Evolutionary conservation across 2,888 invertebrate species (phyloP).

Genomic region (Macrosiphum euphorbiae): DNA sequence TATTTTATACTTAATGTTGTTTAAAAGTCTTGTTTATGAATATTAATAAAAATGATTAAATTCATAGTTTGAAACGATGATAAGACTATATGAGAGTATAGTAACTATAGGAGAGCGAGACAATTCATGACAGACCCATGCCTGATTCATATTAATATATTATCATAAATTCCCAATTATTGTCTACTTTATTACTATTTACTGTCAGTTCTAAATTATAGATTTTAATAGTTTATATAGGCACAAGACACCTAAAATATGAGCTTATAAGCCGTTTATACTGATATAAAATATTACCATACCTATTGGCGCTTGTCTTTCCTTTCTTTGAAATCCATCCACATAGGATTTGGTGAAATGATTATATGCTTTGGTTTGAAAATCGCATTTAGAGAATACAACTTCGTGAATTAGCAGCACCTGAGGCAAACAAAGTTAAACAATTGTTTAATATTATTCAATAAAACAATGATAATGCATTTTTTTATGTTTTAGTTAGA

Average conservation of each 20-base stretch:
- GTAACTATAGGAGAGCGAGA: neutral
- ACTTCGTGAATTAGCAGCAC: constrained; percentile 38
- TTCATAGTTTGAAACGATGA: neutral
- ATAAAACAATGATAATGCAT: neutral
- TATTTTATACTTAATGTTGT: too few species aligned
- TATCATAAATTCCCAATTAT: neutral
- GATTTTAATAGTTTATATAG: neutral
- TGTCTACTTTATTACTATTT: neutral
- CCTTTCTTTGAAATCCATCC: neutral
- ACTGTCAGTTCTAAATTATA: neutral
- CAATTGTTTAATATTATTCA: neutral
- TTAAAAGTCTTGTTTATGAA: neutral
- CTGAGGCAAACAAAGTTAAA: neutral
- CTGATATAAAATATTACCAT: neutral
- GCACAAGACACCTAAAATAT: neutral
- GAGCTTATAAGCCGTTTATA: neutral
- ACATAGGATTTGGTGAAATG: neutral
- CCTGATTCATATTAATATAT: neutral
- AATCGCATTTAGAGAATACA: constrained; percentile 10
- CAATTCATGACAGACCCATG: neutral
- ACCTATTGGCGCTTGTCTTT: constrained; percentile 36
- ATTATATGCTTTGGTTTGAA: neutral
- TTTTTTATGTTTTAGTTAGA: neutral
- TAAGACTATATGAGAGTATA: neutral
- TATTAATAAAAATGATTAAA: neutral